Conservation (phyloP, 1,140 invertebrate species). For the Drosophila mayri region DNA sequence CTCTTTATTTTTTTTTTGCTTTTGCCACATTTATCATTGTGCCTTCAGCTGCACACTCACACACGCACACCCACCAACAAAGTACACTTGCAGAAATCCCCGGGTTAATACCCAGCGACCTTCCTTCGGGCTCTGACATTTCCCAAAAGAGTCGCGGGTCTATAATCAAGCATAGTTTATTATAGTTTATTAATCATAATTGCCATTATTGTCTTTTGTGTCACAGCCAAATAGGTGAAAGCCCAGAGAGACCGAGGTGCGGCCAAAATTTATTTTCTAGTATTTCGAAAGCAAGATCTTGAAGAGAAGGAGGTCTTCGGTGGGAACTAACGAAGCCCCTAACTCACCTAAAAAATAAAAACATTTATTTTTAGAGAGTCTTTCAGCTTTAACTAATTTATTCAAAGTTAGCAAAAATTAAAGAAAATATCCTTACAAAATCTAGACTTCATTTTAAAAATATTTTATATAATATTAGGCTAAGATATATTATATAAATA, state of each 20-base stretch:
- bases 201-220: slow-evolving; percentile 38
- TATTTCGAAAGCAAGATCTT: not conserved
- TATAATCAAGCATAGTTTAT: slow-evolving; percentile 50
- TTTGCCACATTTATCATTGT: slow-evolving; percentile 82
- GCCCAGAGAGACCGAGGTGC: slow-evolving; percentile 31
- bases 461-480: not conserved
- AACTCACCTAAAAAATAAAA: not conserved
- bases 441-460: not conserved
- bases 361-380: not conserved
- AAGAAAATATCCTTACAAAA: not conserved
- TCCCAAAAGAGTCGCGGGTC: slow-evolving; percentile 18
- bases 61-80: slow-evolving; percentile 53
- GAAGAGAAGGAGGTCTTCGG: not conserved
- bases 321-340: slow-evolving; percentile 2
- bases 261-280: slow-evolving; percentile 23
- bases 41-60: slow-evolving; percentile 71
- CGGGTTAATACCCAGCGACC: slow-evolving; percentile 20
- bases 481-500: not conserved
- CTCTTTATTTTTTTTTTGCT: slow-evolving; percentile 40
- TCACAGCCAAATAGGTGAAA: slow-evolving; percentile 36
- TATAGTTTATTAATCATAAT: slow-evolving; percentile 55
- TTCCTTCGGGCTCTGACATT: slow-evolving; percentile 38
- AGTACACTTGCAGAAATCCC: slow-evolving; percentile 69
- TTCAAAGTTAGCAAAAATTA: not conserved
- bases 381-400: not conserved